Evolutionary conservation across 2,113 vertebrate species (phyloP).

Genomic region (Tyrannus savana): DNA sequence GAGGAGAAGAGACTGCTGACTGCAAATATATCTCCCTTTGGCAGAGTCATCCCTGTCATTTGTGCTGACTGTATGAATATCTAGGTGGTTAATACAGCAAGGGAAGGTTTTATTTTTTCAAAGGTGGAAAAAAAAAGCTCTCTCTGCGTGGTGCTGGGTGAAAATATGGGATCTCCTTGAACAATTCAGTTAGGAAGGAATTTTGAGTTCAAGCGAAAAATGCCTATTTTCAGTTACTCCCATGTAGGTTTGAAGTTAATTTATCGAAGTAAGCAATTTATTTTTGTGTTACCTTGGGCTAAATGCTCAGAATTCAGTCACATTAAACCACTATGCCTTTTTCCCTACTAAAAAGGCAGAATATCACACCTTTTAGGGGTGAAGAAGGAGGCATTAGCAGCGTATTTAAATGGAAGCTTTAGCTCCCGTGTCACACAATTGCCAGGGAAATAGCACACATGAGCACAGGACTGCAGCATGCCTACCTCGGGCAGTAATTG

Average conservation of each 20-base stretch:
- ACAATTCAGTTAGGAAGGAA: background rate
- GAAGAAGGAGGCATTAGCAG: background rate
- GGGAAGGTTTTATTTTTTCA: background rate
- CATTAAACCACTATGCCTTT: background rate
- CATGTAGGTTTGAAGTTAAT: background rate
- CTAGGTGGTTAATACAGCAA: background rate
- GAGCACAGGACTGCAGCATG: background rate
- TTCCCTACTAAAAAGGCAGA: background rate
- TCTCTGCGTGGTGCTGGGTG: background rate
- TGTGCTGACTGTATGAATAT: slow-evolving; percentile 4
- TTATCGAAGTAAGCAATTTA: background rate
- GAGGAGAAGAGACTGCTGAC: slow-evolving; percentile 20
- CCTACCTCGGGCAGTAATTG: background rate
- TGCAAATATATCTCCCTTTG: background rate
- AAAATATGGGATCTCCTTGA: background rate
- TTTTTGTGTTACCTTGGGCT: background rate
- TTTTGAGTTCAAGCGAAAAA: background rate
- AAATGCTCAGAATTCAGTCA: background rate
- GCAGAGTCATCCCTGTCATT: slow-evolving; percentile 1
- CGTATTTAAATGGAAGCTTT: background rate
- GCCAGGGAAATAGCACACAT: background rate
- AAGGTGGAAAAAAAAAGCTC: accelerated
- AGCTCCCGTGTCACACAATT: background rate
- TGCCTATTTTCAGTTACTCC: background rate
- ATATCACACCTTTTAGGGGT: background rate